phyloP scores from a whole-genome alignment of 1,140 invertebrate species.

The Lordiphosa collinella region DNA sequence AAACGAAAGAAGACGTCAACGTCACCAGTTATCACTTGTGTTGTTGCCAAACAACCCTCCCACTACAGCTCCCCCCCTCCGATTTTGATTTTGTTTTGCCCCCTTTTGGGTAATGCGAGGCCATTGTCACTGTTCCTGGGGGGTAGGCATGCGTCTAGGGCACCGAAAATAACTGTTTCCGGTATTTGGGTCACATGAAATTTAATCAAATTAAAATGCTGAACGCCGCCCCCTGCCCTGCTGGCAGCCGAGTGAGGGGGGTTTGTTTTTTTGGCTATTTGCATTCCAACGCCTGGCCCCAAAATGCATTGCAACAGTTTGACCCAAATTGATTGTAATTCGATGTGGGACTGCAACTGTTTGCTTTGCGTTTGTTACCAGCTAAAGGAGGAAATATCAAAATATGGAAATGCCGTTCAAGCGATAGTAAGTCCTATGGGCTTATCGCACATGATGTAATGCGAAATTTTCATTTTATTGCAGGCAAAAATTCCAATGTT shows the following conservation, averaged over 20 bases:
- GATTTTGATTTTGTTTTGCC: conserved; percentile 43
- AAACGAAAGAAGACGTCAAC: conserved; percentile 57
- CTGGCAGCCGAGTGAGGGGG: background rate
- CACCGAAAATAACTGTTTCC: conserved; percentile 75
- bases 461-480: too few species aligned
- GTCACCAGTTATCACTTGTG: conserved; percentile 25
- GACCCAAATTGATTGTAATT: conserved; percentile 58
- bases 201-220: conserved; percentile 78
- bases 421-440: too few species aligned
- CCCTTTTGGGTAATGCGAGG: conserved; percentile 47
- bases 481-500: too few species aligned
- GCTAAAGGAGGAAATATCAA: too few species aligned
- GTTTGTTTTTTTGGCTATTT: background rate
- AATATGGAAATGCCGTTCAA: too few species aligned
- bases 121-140: conserved; percentile 52
- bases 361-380: conserved; percentile 16
- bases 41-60: background rate
- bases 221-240: conserved; percentile 24
- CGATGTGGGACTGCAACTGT: conserved; percentile 37
- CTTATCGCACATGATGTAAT: too few species aligned
- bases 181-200: conserved; percentile 78
- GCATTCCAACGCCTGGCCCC: conserved; percentile 14
- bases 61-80: background rate
- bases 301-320: conserved; percentile 53
- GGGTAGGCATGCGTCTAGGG: conserved; percentile 54